phyloP scores from a whole-genome alignment of 2,113 vertebrate genomes.

The Bufo gargarizans region DNA sequence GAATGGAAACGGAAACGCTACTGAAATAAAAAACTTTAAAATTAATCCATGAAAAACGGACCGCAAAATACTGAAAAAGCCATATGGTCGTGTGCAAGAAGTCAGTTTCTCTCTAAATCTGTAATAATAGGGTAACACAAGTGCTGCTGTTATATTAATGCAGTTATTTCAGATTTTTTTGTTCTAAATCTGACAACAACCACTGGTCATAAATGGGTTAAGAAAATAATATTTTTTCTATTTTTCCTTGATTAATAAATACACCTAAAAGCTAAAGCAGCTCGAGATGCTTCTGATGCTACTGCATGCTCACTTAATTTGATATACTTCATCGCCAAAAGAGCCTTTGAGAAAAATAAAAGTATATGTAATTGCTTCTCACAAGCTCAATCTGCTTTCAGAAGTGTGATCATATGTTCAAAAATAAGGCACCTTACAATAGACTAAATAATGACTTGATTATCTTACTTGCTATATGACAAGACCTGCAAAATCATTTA shows the following conservation, averaged over 20 bases:
- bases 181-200: no score
- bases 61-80: no score
- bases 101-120: no score
- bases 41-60: no score
- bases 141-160: no score
- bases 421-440: slow-evolving; percentile 53
- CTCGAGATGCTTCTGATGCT: slow-evolving; percentile 18
- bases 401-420: slow-evolving; percentile 52
- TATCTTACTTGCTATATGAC: slow-evolving; percentile 49
- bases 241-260: slow-evolving; percentile 16
- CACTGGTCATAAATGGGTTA: not conserved
- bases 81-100: no score
- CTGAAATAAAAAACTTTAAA: no score
- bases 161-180: not conserved
- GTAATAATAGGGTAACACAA: no score
- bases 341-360: slow-evolving; percentile 40
- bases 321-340: slow-evolving; percentile 49
- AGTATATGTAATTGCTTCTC: slow-evolving; percentile 57
- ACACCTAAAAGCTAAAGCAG: slow-evolving; percentile 14
- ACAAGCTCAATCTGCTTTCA: slow-evolving; percentile 50
- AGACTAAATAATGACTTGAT: slow-evolving; percentile 57
- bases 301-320: slow-evolving; percentile 49
- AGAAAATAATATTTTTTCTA: not conserved
- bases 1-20: no score
- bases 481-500: slow-evolving; percentile 54